Evolutionary conservation across 2,113 vertebrate genomes (phyloP), one percentile per base, ranked within the genome.

Genomic region (Phalacrocorax pelagicus): DNA sequence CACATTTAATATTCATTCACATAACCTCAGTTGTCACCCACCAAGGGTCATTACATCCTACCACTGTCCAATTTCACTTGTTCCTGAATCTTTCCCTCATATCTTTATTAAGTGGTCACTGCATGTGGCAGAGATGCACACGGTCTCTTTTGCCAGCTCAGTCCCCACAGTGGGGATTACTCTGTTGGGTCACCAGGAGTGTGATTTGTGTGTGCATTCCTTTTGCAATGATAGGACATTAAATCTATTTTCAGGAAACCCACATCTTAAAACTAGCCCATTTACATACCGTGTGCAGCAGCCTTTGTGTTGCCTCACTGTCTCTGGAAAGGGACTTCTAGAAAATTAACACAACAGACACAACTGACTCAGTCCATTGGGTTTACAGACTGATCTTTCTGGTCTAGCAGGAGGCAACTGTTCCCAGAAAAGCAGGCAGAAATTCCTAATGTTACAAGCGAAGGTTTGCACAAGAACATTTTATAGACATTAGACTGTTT

Each of bases 1-100:
- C 95, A 94, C 61, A 63, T 94, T 92, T 95, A 92, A 90, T 96
- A 97, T 94, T 90, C 87, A 94, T 95, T 83, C 74, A 89, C 36
- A 67, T 70, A 83, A 83, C 88, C 88, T 95, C 86, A 81, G 40
- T 94, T 81, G 74, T 96, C 84, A 90, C 73, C 93, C 88, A 74
- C 38, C 42, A 46, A 86, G 81, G 89, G 92, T 71, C 59, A 65
- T 46, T 79, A 65, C 36, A 87, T 94, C 52, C n/a, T 80, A 71
- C 44, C 59, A 16, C 18, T 82, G 79, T 83, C 74, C 67, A n/a
- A 65, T 82, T 87, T 82, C 79, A 85, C 85, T 94, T 96, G 62
- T 84, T 82, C 58, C 66, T 69, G 62, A 72, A 63, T 87, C 70
- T 82, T 87, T 88, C 47, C 21, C 23, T 75, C 18, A 15, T 72